Evolutionary conservation across 2,888 invertebrate genomes (phyloP).

Genomic region (Eupithecia subfuscata): DNA sequence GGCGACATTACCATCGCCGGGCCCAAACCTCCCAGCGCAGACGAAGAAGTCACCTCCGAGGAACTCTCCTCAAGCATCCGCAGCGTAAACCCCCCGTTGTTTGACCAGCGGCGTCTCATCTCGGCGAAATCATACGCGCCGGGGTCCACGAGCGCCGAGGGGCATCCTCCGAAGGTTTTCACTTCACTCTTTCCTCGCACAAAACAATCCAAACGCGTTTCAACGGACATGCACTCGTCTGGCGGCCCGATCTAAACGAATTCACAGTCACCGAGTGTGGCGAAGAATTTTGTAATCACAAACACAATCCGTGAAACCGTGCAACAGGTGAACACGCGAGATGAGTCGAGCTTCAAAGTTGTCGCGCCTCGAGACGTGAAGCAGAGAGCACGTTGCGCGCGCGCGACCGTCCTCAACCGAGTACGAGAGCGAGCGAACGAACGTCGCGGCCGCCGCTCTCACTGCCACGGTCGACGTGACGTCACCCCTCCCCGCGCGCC

Average conservation of each 20-base stretch:
- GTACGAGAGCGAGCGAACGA: conserved; percentile 73
- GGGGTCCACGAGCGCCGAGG: conserved; percentile 67
- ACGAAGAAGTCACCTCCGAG: conserved; percentile 91
- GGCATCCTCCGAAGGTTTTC: conserved; percentile 80
- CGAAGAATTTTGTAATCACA: conserved; percentile 60
- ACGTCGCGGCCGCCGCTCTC: conserved; percentile 76
- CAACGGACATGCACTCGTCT: conserved; percentile 72
- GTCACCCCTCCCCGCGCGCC: conserved; percentile 66
- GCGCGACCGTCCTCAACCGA: conserved; percentile 80
- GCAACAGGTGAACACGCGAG: conserved; percentile 70
- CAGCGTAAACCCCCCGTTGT: conserved; percentile 88
- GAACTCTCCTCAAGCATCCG: conserved; percentile 89
- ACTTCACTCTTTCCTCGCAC: conserved; percentile 81
- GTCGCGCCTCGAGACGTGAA: conserved; percentile 57
- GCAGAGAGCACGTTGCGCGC: conserved; percentile 72
- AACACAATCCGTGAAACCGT: conserved; percentile 71
- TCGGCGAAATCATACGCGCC: conserved; percentile 79
- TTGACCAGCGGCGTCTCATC: conserved; percentile 92
- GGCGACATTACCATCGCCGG: conserved; percentile 91
- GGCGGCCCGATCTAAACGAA: conserved; percentile 69
- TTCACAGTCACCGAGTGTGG: conserved; percentile 31
- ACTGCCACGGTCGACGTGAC: conserved; percentile 84
- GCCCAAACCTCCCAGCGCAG: conserved; percentile 86
- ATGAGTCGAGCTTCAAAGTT: conserved; percentile 56
- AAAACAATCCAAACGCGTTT: conserved; percentile 75